These are phyloP conservation scores for Thymelicus sylvestris DNA, from an alignment of 2,888 invertebrate genomes.

Conservation along the genomic window DNA sequence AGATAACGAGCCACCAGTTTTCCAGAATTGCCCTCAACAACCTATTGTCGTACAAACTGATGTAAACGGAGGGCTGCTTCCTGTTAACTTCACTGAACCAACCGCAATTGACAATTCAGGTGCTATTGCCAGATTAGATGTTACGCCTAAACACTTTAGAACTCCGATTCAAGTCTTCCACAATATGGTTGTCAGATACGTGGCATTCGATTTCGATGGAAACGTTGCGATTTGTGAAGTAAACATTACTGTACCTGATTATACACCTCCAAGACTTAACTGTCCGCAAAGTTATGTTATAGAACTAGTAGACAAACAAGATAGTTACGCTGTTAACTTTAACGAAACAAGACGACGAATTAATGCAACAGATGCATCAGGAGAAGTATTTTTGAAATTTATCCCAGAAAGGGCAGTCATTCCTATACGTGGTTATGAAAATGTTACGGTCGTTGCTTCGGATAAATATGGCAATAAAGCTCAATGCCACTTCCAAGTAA, in stretches of 20 bases:
- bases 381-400: constrained; percentile 93
- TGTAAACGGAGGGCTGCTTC: constrained; percentile 93
- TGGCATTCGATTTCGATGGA: constrained; percentile 98
- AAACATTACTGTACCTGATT: constrained; percentile 96
- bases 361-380: constrained; percentile 94
- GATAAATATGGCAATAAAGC: constrained; percentile 95
- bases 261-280: constrained; percentile 94
- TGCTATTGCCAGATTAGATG: constrained; percentile 95
- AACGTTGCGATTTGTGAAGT: constrained; percentile 99
- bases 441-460: constrained; percentile 95
- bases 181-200: constrained; percentile 96
- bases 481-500: constrained; percentile 95
- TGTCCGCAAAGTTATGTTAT: constrained; percentile 98
- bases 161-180: constrained; percentile 95
- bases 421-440: constrained; percentile 94
- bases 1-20: constrained; percentile 98
- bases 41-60: constrained; percentile 96
- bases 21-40: constrained; percentile 97
- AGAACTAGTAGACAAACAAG: constrained; percentile 94
- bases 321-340: constrained; percentile 95
- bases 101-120: constrained; percentile 98
- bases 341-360: constrained; percentile 94
- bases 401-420: constrained; percentile 94
- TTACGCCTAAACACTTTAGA: constrained; percentile 95
- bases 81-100: constrained; percentile 97